Evolutionary conservation across 2,113 vertebrate genomes (phyloP).

Genomic region (Pelecanus crispus): DNA sequence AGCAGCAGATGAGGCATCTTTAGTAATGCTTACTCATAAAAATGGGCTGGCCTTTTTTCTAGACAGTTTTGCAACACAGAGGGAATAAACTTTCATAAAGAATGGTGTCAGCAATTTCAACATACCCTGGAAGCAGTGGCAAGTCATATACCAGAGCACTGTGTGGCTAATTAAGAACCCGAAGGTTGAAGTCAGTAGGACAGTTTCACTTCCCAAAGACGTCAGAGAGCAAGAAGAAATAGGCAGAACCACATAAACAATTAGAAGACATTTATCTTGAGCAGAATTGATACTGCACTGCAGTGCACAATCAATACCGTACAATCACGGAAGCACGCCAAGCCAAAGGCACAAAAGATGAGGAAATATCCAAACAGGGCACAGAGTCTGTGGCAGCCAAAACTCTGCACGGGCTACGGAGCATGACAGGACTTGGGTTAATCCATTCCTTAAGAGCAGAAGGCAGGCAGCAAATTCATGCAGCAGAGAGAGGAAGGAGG

Average conservation of each 20-base stretch:
- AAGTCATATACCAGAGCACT: background rate
- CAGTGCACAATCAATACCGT: rapidly evolving
- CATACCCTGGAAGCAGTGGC: background rate
- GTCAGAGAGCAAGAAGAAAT: background rate
- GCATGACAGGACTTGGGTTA: background rate
- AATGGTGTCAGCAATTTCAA: background rate
- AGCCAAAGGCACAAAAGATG: background rate
- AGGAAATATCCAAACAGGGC: background rate
- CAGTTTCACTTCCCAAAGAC: background rate
- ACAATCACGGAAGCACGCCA: background rate
- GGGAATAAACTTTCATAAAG: background rate
- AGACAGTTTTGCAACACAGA: background rate
- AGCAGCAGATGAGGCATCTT: background rate
- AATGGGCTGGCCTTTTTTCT: background rate
- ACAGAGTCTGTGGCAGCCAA: background rate
- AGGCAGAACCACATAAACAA: background rate
- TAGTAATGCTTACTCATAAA: slow-evolving; percentile 6
- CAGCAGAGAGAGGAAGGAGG: background rate
- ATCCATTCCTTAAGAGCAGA: background rate
- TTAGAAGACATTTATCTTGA: background rate
- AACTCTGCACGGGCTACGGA: rapidly evolving
- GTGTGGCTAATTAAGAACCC: background rate
- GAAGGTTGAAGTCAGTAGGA: background rate
- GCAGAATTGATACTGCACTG: background rate
- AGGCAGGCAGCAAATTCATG: background rate